phyloP scores from a whole-genome alignment of 1,140 invertebrate genomes.

The Papilio xuthus region DNA sequence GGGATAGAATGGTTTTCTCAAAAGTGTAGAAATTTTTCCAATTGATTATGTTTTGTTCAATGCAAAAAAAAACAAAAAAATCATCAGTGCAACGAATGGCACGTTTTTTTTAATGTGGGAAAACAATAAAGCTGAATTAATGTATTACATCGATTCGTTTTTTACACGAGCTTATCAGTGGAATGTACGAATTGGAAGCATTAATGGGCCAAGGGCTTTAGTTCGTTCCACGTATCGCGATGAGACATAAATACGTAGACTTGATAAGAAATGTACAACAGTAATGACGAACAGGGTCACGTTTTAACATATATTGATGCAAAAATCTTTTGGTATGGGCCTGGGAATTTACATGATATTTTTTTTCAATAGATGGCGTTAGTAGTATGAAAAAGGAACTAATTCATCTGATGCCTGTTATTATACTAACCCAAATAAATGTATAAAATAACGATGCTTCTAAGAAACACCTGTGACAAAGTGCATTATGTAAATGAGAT shows the following conservation, averaged over 20 bases:
- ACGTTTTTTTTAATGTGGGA: not conserved
- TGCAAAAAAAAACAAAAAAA: no score
- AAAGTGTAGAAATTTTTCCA: no score
- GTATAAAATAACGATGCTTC: constrained; percentile 26
- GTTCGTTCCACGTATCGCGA: constrained; percentile 48
- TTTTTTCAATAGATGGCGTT: not conserved
- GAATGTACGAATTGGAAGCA: constrained; percentile 48
- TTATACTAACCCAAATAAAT: not conserved
- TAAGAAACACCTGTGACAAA: constrained; percentile 20
- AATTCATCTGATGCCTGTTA: not conserved
- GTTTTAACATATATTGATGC: not conserved
- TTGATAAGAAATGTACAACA: constrained; percentile 55
- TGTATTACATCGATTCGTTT: not conserved
- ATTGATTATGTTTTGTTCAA: no score
- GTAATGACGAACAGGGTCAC: constrained; percentile 49
- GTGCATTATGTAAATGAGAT: constrained; percentile 30
- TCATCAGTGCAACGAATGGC: not conserved
- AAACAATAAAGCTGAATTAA: not conserved
- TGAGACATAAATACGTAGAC: constrained; percentile 47
- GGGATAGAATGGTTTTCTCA: no score
- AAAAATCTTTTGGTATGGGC: not conserved
- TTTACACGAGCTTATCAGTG: constrained; percentile 40
- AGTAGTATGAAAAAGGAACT: not conserved
- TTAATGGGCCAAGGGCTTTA: constrained; percentile 59
- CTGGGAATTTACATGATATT: not conserved